Evolutionary conservation across 2,888 invertebrate genomes (phyloP).

Genomic region (Fragum fragum): DNA sequence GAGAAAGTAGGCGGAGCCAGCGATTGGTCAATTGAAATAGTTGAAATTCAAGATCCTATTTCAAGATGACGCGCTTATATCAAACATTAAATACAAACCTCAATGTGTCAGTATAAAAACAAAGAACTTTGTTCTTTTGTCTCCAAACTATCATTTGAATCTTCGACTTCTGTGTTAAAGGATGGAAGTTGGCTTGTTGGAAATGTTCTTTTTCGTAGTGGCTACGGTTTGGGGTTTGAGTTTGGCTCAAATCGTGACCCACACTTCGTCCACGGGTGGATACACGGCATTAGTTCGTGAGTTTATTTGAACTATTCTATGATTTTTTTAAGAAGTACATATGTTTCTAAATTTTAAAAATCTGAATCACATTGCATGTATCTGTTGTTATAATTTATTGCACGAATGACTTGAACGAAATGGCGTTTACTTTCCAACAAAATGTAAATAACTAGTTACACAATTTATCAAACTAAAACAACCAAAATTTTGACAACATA

Average conservation of each 20-base stretch:
- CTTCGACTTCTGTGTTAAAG: not conserved
- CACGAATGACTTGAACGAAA: no score
- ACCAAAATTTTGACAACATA: no score
- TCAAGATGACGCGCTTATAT: not conserved
- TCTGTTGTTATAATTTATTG: no score
- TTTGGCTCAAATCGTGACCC: not conserved
- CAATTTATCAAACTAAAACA: no score
- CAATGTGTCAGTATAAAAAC: slow-evolving; percentile 1
- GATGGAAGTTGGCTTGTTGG: not conserved
- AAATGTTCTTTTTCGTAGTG: not conserved
- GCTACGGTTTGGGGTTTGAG: not conserved
- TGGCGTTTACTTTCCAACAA: no score
- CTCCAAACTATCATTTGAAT: not conserved
- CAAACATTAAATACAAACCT: not conserved
- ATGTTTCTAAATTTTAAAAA: no score
- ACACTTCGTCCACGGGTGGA: not conserved
- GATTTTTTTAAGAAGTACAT: no score
- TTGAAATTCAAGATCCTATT: not conserved
- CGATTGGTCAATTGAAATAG: no score
- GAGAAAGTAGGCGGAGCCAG: no score
- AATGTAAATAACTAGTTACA: no score
- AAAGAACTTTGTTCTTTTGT: not conserved
- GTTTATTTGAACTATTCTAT: no score
- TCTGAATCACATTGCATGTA: no score
- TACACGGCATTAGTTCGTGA: not conserved